phyloP scores from a whole-genome alignment of 2,888 invertebrate species.

The Eubasilissa splendida region DNA sequence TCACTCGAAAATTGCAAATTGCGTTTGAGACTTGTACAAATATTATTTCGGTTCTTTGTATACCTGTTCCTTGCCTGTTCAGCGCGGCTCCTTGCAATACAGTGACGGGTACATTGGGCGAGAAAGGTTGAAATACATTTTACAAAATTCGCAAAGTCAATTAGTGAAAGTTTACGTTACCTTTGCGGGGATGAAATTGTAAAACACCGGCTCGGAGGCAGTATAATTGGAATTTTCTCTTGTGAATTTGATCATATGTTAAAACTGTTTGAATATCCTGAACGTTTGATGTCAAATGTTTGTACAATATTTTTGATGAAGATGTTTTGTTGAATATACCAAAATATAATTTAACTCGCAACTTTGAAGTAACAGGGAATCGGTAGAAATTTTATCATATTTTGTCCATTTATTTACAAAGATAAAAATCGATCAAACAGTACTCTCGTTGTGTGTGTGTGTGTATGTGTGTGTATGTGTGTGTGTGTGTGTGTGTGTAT shows the following conservation, averaged over 20 bases:
- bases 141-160: constrained; percentile 27
- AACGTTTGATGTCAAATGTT: constrained; percentile 8
- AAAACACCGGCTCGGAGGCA: constrained; percentile 12
- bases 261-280: constrained; percentile 5
- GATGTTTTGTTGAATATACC: no score
- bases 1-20: constrained; percentile 26
- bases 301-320: background rate
- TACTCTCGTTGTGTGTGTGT: no score
- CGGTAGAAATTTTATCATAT: no score
- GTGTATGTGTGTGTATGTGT: no score
- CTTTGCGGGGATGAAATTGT: constrained; percentile 27
- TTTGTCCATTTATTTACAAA: no score
- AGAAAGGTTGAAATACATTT: constrained; percentile 10
- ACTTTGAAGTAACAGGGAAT: no score
- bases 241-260: constrained; percentile 22
- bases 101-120: no score
- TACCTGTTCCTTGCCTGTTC: constrained; percentile 9
- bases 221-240: constrained; percentile 32
- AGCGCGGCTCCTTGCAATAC: background rate
- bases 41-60: constrained; percentile 30
- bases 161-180: constrained; percentile 36
- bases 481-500: no score
- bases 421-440: no score
- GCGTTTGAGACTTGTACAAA: constrained; percentile 32
- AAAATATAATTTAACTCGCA: no score